Evolutionary conservation across 2,888 invertebrate species (phyloP).

Genomic region (Sinotaia quadrata): DNA sequence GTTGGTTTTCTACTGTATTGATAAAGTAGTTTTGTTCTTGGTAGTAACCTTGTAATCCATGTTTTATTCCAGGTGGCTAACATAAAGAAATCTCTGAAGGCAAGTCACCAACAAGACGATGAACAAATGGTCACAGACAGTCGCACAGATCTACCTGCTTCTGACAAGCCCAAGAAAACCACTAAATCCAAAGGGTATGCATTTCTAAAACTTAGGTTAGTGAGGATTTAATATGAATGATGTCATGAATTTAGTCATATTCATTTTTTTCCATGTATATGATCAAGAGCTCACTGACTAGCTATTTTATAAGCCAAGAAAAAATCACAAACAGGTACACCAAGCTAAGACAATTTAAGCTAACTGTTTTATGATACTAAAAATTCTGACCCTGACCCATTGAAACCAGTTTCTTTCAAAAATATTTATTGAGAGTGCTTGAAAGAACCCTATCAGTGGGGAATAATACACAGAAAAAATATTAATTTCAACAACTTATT

Average conservation of each 20-base stretch:
- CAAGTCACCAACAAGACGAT: slow-evolving; percentile 82
- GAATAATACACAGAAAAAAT: no score
- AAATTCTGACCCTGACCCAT: no score
- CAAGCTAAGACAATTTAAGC: background rate
- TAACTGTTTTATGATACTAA: no score
- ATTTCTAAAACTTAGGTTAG: slow-evolving; percentile 20
- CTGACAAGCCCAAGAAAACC: slow-evolving; percentile 77
- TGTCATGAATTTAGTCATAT: no score
- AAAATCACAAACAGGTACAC: background rate
- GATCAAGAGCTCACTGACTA: no score
- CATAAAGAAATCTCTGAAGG: slow-evolving; percentile 89
- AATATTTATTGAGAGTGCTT: no score
- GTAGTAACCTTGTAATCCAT: background rate
- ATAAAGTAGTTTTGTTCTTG: background rate
- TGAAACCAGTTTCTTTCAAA: no score
- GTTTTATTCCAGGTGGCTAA: slow-evolving; percentile 80
- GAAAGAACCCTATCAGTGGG: no score
- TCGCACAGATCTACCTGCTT: slow-evolving; percentile 76
- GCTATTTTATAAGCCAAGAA: background rate
- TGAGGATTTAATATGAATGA: no score
- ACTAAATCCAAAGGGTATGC: slow-evolving; percentile 80
- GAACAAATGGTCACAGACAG: slow-evolving; percentile 86
- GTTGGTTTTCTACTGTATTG: no score
- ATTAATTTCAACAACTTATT: no score
- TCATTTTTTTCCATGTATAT: no score